Evolutionary conservation across 2,888 invertebrate species (phyloP).

Genomic region (Prosopocoilus inquinatus): DNA sequence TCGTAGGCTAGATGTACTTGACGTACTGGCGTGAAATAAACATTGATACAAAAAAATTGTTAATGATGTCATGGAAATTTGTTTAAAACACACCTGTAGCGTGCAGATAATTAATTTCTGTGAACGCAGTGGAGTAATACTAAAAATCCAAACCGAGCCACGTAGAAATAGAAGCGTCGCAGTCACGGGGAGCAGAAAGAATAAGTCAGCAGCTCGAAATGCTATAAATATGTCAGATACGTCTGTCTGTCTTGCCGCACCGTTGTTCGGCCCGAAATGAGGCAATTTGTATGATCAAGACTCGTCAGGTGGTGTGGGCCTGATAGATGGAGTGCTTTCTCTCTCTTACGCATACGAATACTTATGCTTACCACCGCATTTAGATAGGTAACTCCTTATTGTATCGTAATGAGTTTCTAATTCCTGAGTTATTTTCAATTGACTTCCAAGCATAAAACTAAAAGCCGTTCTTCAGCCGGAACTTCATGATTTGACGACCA

Average conservation of each 20-base stretch:
- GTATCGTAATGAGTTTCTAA: no score
- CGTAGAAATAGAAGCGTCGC: conserved; percentile 16
- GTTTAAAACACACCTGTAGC: no score
- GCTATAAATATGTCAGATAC: conserved; percentile 28
- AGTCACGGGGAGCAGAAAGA: conserved; percentile 22
- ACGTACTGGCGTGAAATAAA: background rate
- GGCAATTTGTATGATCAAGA: conserved; percentile 32
- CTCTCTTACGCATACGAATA: no score
- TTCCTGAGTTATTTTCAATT: no score
- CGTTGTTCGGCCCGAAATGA: conserved; percentile 26
- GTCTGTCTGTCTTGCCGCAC: conserved; percentile 24
- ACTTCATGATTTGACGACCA: no score
- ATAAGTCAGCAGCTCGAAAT: conserved; percentile 25
- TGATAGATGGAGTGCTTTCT: conserved; percentile 26
- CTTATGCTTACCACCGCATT: no score
- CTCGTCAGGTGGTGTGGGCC: conserved; percentile 30
- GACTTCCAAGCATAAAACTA: no score
- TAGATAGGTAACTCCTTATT: no score
- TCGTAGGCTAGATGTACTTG: background rate
- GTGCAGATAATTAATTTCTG: no score
- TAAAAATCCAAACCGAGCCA: conserved; percentile 4
- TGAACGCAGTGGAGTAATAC: background rate
- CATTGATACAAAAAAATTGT: no score
- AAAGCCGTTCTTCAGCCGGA: no score
- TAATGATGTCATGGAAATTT: no score